Evolutionary conservation across 2,797 vertebrate species (phyloP).

Genomic region (Lutjanus campechanus): DNA sequence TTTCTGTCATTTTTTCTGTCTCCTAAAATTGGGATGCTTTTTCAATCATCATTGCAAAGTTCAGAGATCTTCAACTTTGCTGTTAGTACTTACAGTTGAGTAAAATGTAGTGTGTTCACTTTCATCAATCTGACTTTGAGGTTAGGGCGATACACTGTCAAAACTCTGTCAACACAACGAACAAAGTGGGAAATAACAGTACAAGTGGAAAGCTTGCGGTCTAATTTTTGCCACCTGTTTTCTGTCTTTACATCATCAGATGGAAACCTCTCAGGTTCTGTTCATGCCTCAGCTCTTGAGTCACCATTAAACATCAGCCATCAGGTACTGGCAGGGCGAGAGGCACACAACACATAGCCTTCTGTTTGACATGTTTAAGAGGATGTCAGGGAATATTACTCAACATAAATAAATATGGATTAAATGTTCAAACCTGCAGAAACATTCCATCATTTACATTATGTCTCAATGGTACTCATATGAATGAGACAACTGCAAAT

Average conservation of each 20-base stretch:
- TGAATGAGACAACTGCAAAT: neutral
- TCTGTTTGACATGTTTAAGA: slow-evolving; percentile 15
- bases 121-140: slow-evolving; percentile 8
- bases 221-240: slow-evolving; percentile 61
- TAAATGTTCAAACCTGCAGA: slow-evolving; percentile 13
- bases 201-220: slow-evolving; percentile 30
- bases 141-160: slow-evolving; percentile 30
- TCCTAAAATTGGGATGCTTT: neutral
- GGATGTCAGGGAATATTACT: slow-evolving; percentile 25
- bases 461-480: slow-evolving; percentile 8
- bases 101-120: slow-evolving; percentile 20
- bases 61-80: neutral
- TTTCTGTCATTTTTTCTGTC: neutral
- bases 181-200: slow-evolving; percentile 46
- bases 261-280: slow-evolving; percentile 50
- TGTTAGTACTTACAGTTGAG: neutral
- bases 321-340: slow-evolving; percentile 24
- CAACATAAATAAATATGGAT: slow-evolving; percentile 13
- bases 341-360: slow-evolving; percentile 33
- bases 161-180: slow-evolving; percentile 39
- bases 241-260: slow-evolving; percentile 59
- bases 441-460: neutral
- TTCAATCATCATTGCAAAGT: neutral
- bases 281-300: slow-evolving; percentile 38
- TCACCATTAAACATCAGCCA: slow-evolving; percentile 44